Evolutionary conservation across 1,140 invertebrate genomes (phyloP).

Genomic region (Mycetomoellerius zeteki): DNA sequence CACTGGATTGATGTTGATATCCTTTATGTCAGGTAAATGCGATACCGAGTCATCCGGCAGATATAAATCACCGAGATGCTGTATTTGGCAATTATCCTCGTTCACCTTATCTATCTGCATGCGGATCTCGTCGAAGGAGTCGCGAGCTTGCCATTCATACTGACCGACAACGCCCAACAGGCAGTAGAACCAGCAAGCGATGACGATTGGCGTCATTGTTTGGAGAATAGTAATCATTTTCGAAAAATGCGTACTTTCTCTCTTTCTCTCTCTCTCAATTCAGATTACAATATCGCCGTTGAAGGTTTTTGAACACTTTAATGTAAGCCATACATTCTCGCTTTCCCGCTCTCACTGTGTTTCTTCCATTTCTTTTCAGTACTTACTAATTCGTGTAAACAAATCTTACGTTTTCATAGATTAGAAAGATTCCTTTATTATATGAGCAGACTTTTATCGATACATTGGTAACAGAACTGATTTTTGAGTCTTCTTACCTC

Average conservation of each 20-base stretch:
- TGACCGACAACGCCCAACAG: constrained; percentile 91
- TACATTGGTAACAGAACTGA: background rate
- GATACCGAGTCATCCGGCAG: constrained; percentile 94
- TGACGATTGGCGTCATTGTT: background rate
- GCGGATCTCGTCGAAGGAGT: constrained; percentile 96
- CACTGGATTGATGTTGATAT: constrained; percentile 97
- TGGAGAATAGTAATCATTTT: background rate
- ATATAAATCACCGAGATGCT: constrained; percentile 94
- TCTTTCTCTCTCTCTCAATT: background rate
- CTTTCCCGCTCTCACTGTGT: background rate
- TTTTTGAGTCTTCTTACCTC: constrained; percentile 4
- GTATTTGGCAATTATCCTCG: constrained; percentile 95
- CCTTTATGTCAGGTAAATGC: constrained; percentile 97
- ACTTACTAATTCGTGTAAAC: background rate
- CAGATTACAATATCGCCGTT: background rate
- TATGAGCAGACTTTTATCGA: background rate
- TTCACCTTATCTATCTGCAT: constrained; percentile 93
- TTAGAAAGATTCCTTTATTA: background rate
- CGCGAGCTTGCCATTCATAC: constrained; percentile 95
- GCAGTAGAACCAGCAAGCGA: constrained; percentile 73
- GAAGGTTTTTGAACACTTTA: background rate
- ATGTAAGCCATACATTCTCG: background rate
- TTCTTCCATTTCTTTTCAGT: background rate
- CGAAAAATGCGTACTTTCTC: background rate
- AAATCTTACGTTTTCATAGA: background rate